phyloP scores from a whole-genome alignment of 2,113 vertebrate genomes.

The Albula glossodonta region DNA sequence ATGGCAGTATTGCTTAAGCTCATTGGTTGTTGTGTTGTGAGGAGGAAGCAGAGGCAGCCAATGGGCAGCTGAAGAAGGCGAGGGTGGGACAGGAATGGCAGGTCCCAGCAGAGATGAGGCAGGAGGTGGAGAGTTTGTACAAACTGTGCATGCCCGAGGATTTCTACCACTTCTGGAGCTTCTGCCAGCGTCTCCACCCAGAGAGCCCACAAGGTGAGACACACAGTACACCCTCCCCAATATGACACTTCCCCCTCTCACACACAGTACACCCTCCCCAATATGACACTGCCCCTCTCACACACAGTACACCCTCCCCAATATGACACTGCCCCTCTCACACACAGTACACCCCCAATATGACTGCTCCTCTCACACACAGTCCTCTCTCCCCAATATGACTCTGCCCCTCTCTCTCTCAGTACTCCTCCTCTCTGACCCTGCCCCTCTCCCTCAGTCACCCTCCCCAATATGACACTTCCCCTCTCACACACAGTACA shows the following conservation, averaged over 20 bases:
- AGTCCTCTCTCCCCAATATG: too few species aligned
- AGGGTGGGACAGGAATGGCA: conserved; percentile 54
- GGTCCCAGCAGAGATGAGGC: conserved; percentile 58
- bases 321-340: neutral
- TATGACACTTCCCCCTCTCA: too few species aligned
- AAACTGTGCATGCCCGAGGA: conserved; percentile 86
- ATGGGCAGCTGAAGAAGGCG: conserved; percentile 71
- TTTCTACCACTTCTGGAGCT: conserved; percentile 91
- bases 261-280: neutral
- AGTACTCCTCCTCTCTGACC: too few species aligned
- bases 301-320: neutral
- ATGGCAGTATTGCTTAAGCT: neutral
- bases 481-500: too few species aligned
- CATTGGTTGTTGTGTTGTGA: conserved; percentile 2
- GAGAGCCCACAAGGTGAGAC: conserved; percentile 81
- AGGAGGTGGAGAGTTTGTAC: conserved; percentile 77
- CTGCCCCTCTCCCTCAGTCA: too few species aligned
- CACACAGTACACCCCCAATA: neutral
- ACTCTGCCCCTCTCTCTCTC: too few species aligned
- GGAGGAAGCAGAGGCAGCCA: conserved; percentile 43
- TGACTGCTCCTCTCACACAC: too few species aligned
- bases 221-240: neutral
- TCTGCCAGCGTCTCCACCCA: conserved; percentile 81
- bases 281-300: neutral
- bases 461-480: too few species aligned